phyloP scores from a whole-genome alignment of 2,113 vertebrate genomes.

The Maccullochella peelii region DNA sequence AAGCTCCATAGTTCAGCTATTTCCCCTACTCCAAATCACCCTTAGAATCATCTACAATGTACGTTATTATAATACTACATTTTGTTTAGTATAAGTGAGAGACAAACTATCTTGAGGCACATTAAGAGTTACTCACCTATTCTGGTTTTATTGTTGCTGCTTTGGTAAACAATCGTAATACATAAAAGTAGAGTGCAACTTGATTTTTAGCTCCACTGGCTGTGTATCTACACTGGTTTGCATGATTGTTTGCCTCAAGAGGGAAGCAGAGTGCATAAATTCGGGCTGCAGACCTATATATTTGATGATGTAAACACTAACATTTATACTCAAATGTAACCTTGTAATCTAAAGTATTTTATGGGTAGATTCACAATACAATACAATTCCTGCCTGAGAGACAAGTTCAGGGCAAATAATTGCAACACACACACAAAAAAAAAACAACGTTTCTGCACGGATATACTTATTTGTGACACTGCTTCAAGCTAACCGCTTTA shows the following conservation, averaged over 20 bases:
- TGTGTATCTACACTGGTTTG: neutral
- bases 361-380: neutral
- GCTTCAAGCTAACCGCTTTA: neutral
- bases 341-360: neutral
- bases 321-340: neutral
- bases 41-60: neutral
- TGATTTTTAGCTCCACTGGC: neutral
- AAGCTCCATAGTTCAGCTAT: neutral
- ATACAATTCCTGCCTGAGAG: neutral
- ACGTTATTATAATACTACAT: neutral
- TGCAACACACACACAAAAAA: neutral
- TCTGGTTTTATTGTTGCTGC: neutral
- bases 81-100: neutral
- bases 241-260: neutral
- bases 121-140: neutral
- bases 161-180: neutral
- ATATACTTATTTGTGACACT: conserved; percentile 25
- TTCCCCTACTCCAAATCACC: neutral
- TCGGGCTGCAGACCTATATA: neutral
- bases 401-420: neutral
- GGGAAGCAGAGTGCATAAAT: conserved; percentile 18
- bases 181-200: neutral
- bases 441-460: conserved; percentile 41
- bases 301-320: neutral
- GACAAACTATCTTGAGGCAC: neutral